These are phyloP conservation scores for Brachirus orientalis DNA, from an alignment of 2,113 vertebrate genomes.

Conservation along the genomic window DNA sequence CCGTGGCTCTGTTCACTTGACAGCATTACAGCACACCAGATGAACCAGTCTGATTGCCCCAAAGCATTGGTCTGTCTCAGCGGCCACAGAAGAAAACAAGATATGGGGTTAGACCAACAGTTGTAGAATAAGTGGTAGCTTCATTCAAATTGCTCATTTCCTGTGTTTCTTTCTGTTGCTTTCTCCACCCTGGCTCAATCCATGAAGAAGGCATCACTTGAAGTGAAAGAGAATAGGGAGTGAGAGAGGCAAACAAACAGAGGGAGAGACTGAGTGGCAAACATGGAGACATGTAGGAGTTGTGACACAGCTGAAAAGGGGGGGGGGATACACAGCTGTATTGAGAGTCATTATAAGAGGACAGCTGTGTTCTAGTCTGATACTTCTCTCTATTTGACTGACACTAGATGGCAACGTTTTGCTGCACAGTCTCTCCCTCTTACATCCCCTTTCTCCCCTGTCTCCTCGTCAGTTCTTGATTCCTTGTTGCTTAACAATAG, in stretches of 20 bases:
- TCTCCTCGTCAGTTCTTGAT: slow-evolving; percentile 57
- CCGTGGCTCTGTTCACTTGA: background rate
- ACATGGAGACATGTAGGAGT: slow-evolving; percentile 35
- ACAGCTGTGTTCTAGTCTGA: slow-evolving; percentile 31
- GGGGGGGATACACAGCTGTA: slow-evolving; percentile 34
- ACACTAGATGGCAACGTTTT: slow-evolving; percentile 87
- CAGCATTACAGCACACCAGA: slow-evolving; percentile 24
- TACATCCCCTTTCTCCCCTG: slow-evolving; percentile 1
- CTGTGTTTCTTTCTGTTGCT: slow-evolving; percentile 57
- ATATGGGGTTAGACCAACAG: slow-evolving; percentile 60
- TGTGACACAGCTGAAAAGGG: slow-evolving; percentile 55
- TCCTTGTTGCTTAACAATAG: slow-evolving; percentile 67
- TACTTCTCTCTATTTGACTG: slow-evolving; percentile 56
- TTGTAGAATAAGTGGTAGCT: slow-evolving; percentile 71
- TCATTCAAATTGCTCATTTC: slow-evolving; percentile 70
- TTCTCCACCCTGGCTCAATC: slow-evolving; percentile 40
- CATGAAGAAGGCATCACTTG: slow-evolving; percentile 40
- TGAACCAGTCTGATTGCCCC: slow-evolving; percentile 54
- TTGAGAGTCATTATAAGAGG: slow-evolving; percentile 38
- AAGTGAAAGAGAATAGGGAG: slow-evolving; percentile 14
- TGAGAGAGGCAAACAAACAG: slow-evolving; percentile 38
- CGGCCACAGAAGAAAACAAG: slow-evolving; percentile 70
- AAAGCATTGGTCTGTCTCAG: slow-evolving; percentile 50
- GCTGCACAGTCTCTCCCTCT: slow-evolving; percentile 54
- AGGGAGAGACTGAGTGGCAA: slow-evolving; percentile 37